These are phyloP conservation scores for Dolichomitus sp. DNA, from an alignment of 2,888 invertebrate species.

Conservation along the genomic window DNA sequence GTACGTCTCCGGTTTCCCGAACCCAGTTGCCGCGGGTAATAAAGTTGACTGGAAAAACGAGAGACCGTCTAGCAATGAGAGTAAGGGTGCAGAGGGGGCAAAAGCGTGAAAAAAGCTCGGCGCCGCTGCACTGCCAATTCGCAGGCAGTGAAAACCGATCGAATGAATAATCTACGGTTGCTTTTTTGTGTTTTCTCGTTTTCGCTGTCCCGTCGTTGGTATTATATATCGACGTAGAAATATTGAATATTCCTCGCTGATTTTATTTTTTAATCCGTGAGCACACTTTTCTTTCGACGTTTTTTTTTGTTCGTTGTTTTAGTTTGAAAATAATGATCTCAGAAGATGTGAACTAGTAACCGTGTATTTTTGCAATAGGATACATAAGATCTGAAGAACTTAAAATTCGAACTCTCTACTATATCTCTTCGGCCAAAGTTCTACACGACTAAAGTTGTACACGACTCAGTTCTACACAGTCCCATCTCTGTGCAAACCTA, in stretches of 20 bases:
- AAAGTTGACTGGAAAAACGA: conserved; percentile 60
- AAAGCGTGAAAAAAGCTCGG: conserved; percentile 56
- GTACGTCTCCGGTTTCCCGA: conserved; percentile 51
- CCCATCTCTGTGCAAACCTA: too few relatives aligned
- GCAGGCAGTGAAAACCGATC: conserved; percentile 45
- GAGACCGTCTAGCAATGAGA: conserved; percentile 25
- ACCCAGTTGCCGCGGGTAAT: conserved; percentile 41
- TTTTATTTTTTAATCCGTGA: not conserved
- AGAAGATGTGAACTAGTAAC: not conserved
- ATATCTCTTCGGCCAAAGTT: too few relatives aligned
- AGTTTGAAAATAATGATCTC: conserved; percentile 12
- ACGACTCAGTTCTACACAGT: too few relatives aligned
- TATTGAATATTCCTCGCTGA: conserved; percentile 5
- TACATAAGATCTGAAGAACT: not conserved
- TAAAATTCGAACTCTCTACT: too few relatives aligned
- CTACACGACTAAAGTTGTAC: too few relatives aligned
- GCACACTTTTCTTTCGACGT: conserved; percentile 11
- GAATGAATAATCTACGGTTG: conserved; percentile 56
- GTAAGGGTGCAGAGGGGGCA: not conserved
- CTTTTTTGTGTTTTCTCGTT: conserved; percentile 38
- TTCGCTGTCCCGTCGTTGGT: conserved; percentile 3
- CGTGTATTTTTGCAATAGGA: not conserved
- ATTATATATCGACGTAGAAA: conserved; percentile 11
- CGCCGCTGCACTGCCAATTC: conserved; percentile 51
- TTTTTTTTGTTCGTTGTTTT: not conserved